A percentile compares a stretch with the other conserved stretches of the same genome.
Conservation (phyloP, 2,888 invertebrate genomes). For the Tanypteryx hageni region DNA sequence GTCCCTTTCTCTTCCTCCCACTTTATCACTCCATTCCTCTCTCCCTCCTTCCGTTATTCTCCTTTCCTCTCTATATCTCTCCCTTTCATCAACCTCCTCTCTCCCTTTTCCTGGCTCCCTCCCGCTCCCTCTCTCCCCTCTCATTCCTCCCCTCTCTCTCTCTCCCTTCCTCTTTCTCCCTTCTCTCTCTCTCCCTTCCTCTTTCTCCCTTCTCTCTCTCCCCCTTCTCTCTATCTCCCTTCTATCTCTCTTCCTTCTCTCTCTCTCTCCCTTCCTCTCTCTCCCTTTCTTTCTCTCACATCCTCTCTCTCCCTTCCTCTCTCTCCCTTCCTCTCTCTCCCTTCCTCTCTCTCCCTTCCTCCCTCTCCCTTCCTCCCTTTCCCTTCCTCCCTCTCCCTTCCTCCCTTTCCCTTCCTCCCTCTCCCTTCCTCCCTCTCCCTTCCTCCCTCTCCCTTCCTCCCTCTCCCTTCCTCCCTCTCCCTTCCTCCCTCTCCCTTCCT, state of each 20-base stretch:
- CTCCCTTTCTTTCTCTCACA: not conserved
- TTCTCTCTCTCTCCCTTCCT: not conserved
- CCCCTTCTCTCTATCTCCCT: not conserved
- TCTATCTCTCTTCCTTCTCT: not conserved
- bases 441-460: not conserved
- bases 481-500: not conserved
- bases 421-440: not conserved
- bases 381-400: not conserved
- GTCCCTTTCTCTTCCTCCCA: not conserved
- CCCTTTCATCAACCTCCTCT: not conserved
- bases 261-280: not conserved
- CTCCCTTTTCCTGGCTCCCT: not conserved
- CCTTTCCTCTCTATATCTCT: not conserved
- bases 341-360: not conserved
- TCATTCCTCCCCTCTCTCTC: not conserved
- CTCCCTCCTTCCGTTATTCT: not conserved
- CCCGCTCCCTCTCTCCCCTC: not conserved
- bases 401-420: not conserved
- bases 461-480: not conserved
- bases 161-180: not conserved
- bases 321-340: not conserved
- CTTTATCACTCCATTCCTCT: not conserved
- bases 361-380: not conserved
- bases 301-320: not conserved
- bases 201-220: not conserved